Base-by-base conservation (phyloP, 2,888 invertebrate species). In the Noctua janthe region DNA sequence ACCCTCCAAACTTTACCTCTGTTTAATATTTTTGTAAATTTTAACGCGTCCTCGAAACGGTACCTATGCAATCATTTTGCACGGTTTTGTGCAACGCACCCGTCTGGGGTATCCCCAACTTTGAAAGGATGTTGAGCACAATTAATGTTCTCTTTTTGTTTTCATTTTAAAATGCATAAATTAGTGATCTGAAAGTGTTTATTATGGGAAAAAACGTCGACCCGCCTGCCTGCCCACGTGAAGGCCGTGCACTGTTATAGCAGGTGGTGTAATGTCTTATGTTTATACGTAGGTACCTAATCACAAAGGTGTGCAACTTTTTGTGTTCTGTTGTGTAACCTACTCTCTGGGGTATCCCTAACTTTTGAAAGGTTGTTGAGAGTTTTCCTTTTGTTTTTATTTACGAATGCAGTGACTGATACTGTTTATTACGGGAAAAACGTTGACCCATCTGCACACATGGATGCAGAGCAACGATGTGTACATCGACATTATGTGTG, bases 61-160 rank as follows among this genome's bases (percentile, higher is more conserved):
- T 13, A 29, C 29, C 29, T 29, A 23, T 47, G n/a, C 35, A 82
- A 56, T 39, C 23, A 39, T 39, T 39, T 74, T 66, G 47, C 82
- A 56, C 39, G 6, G 0, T 4, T 5, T 74, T 56, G 47, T 49
- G 64, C 35, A 74, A 74, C 47, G 5, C 13, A 23, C 4, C 29
- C 5, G 5, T 6, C 29, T 64, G 47, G 17, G 64, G 29, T 54
- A 66, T 39, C 13, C 43, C 67, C 43, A 15, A 43, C 43, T 43
- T 67, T 23, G 11, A 43, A 43, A n/a, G 23, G 23, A 13, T 23
- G 7, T 67, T 67, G 11, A 43, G 5, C 4, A 17, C 17, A 35
- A 64, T 39, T 39, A 39, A 17, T 64, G 3, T 64, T 64, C 8
- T 17, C 6, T 35, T 35, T 64, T 64, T 35, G 3, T 15, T 17